Evolutionary conservation across 2,113 vertebrate species (phyloP).

Genomic region (Procavia capensis): DNA sequence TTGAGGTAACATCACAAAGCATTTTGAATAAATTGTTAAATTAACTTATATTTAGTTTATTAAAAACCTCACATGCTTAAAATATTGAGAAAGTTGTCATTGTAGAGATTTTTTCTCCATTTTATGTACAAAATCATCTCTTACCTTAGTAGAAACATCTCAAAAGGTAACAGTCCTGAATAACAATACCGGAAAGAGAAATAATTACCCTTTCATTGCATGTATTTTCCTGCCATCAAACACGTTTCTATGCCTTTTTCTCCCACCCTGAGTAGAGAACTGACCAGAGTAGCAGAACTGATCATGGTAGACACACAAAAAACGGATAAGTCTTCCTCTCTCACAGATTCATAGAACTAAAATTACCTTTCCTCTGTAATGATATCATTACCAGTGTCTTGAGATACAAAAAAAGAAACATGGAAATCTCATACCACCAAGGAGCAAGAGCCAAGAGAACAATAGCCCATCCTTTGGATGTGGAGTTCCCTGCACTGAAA

Average conservation of each 20-base stretch:
- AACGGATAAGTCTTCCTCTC: not conserved
- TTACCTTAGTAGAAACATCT: not conserved
- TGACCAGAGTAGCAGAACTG: not conserved
- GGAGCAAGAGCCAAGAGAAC: too few species aligned
- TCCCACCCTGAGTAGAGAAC: not conserved
- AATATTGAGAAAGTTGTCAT: not conserved
- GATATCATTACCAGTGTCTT: too few species aligned
- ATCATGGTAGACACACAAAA: not conserved
- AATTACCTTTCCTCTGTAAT: not conserved
- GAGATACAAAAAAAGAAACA: too few species aligned
- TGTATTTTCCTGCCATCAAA: not conserved
- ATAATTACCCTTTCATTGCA: not conserved
- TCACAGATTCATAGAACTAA: not conserved
- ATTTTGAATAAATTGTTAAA: slow-evolving; percentile 30
- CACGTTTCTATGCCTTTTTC: not conserved
- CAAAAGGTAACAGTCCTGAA: not conserved
- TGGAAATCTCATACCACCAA: too few species aligned
- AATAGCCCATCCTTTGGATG: too few species aligned
- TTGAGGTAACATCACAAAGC: not conserved
- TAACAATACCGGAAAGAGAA: not conserved
- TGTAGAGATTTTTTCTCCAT: not conserved
- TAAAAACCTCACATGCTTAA: not conserved
- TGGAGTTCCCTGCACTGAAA: too few species aligned
- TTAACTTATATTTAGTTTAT: not conserved
- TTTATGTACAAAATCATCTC: not conserved